Evolutionary conservation across 2,797 vertebrate genomes (phyloP), one percentile per base, ranked within the genome.

Genomic region (Silurus lanzhouensis): DNA sequence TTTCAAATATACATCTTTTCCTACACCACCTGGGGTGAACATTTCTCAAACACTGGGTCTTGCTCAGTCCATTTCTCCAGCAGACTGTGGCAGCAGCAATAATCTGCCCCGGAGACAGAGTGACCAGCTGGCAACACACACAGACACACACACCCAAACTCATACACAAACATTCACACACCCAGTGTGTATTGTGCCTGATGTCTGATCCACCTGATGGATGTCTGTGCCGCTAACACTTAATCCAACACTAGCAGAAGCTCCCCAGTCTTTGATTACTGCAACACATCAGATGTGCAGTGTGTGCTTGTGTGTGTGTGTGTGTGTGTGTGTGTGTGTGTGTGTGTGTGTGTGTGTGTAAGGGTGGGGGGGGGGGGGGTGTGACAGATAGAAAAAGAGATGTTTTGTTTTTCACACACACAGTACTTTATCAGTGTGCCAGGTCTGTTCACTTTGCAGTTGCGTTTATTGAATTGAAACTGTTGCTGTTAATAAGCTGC

Each of bases 201-300:
- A 60, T 91, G 90, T 90, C 91, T 93, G 92, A 94, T 93, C 91
- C 92, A 83, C 88, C 91, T 93, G 93, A 95, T 93, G 93, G 93
- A 94, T 94, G 92, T 94, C 89, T 89, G 89, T 90, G 89, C 82
- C 89, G 86, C 88, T 89, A 88, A 91, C 90, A 90, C 89, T 93
- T 94, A 94, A 94, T 95, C 93, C 93, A 92, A 91, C 90, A 90
- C 92, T 94, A 95, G 93, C 92, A 93, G 93, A 91, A 89, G 90
- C 92, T 92, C 90, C 92, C 90, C 88, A 91, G 89, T 89, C 91
- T 92, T 91, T 92, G 94, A 95, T 94, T 95, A 92, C 92, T 90
- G 90, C 89, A 88, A 57, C 64, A 78, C 79, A 88, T 87, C 89
- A 92, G 89, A 79, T 48, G 86, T 90, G 48, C 48, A 38, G 38